A percentile compares a stretch with the other conserved stretches of the same genome.
Conservation (phyloP, 2,888 invertebrate genomes). For the Pachymerium ferrugineum region DNA sequence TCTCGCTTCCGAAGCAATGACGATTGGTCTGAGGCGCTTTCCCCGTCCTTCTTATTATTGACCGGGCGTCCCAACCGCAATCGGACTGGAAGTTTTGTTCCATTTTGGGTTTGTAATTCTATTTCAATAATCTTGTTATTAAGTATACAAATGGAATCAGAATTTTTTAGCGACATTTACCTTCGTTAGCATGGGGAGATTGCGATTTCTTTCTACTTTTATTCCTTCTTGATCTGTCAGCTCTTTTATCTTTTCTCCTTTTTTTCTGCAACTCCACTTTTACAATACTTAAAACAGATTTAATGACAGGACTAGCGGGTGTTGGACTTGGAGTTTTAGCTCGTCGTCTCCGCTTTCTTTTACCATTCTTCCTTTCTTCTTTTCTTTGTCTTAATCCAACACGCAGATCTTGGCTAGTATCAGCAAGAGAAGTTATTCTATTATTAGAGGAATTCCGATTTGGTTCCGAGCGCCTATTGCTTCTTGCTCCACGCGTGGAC, state of each 20-base stretch:
- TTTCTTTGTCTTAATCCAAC: neutral
- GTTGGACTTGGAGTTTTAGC: neutral
- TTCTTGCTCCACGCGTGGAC: too few relatives aligned
- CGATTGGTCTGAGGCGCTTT: neutral
- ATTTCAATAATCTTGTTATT: neutral
- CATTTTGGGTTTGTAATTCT: too few relatives aligned
- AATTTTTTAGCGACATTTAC: neutral
- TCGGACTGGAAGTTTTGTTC: conserved; percentile 22
- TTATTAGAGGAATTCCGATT: neutral
- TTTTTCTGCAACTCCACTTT: neutral
- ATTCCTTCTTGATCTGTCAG: neutral
- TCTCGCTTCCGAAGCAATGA: neutral
- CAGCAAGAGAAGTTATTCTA: neutral
- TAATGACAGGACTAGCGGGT: neutral
- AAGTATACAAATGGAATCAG: neutral
- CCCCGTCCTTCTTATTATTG: neutral
- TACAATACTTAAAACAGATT: conserved; percentile 20
- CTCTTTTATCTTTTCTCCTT: neutral
- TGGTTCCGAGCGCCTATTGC: neutral
- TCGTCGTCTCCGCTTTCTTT: too few relatives aligned
- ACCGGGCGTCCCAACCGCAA: conserved; percentile 26
- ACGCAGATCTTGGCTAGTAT: neutral
- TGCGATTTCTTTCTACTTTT: neutral
- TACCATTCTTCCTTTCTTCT: neutral
- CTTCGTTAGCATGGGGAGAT: neutral